Percentiles rank a stretch among this genome's conserved stretches.
Evolutionary conservation across 1,140 invertebrate genomes (phyloP).

Genomic region (Achatina immaculata): DNA sequence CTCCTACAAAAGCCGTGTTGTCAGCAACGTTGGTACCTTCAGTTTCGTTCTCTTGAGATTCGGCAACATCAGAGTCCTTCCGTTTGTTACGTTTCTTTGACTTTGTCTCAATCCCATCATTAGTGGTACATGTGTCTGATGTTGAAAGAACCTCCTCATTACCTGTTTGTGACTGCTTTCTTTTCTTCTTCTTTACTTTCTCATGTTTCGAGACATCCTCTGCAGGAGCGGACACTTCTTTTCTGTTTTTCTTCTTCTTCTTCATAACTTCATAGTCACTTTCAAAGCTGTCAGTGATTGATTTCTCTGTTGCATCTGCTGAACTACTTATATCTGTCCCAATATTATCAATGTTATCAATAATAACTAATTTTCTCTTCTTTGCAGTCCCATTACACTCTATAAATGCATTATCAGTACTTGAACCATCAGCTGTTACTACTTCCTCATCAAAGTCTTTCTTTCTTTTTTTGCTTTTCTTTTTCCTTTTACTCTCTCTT

Average conservation of each 20-base stretch:
- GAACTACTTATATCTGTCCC: neutral
- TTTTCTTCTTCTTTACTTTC: constrained; percentile 22
- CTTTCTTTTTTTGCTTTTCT: neutral
- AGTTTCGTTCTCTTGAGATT: too few species aligned
- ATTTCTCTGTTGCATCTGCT: neutral
- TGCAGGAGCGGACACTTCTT: neutral
- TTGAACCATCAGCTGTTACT: neutral
- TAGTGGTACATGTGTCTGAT: neutral
- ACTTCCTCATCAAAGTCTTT: neutral
- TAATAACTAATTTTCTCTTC: too few species aligned
- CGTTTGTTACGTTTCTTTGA: too few species aligned
- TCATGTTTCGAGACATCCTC: neutral
- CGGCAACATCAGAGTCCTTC: too few species aligned
- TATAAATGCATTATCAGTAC: neutral
- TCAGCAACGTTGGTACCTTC: too few species aligned
- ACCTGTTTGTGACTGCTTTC: neutral
- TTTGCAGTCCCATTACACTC: neutral
- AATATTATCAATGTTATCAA: neutral
- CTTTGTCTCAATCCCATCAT: neutral
- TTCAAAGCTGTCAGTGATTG: neutral
- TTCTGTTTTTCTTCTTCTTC: neutral
- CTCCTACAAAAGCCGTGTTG: too few species aligned
- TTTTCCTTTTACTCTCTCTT: neutral
- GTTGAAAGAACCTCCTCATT: neutral
- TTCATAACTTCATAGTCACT: neutral